Percentiles rank a stretch among this genome's conserved stretches.
Evolutionary conservation across 1,140 invertebrate species (phyloP).

Genomic region (Apis laboriosa): DNA sequence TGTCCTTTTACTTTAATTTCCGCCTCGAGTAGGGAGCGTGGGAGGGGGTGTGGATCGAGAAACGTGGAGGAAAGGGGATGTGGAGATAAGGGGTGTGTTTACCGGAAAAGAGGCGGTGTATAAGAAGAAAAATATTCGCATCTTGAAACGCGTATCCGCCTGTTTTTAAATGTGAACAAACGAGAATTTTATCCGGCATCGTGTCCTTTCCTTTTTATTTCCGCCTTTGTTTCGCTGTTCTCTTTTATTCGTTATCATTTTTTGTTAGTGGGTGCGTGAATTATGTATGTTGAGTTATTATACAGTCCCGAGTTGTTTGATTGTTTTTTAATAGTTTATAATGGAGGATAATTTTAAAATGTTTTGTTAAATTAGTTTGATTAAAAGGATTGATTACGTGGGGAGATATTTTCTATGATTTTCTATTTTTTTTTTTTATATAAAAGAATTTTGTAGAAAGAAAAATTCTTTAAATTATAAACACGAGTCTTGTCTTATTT

Average conservation of each 20-base stretch:
- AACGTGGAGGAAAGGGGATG: not conserved
- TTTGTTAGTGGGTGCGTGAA: not conserved
- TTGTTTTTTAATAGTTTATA: too few species aligned
- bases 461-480: too few species aligned
- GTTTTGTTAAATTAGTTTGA: not conserved
- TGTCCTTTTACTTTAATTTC: constrained; percentile 7
- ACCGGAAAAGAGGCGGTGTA: not conserved
- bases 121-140: constrained; percentile 19
- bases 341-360: too few species aligned
- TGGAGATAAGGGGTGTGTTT: constrained; percentile 1
- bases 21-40: too few species aligned
- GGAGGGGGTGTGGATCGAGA: not conserved
- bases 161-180: constrained; percentile 22
- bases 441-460: too few species aligned
- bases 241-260: not conserved
- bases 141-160: constrained; percentile 5
- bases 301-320: too few species aligned
- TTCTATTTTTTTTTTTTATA: too few species aligned
- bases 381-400: not conserved
- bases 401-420: too few species aligned
- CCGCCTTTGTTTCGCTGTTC: not conserved
- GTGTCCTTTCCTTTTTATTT: not conserved
- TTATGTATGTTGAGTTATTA: too few species aligned
- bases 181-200: constrained; percentile 20
- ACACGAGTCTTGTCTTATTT: too few species aligned